These are phyloP conservation scores for Ceratosolen fusciceps DNA, from an alignment of 1,140 invertebrate species.

Conservation along the genomic window DNA sequence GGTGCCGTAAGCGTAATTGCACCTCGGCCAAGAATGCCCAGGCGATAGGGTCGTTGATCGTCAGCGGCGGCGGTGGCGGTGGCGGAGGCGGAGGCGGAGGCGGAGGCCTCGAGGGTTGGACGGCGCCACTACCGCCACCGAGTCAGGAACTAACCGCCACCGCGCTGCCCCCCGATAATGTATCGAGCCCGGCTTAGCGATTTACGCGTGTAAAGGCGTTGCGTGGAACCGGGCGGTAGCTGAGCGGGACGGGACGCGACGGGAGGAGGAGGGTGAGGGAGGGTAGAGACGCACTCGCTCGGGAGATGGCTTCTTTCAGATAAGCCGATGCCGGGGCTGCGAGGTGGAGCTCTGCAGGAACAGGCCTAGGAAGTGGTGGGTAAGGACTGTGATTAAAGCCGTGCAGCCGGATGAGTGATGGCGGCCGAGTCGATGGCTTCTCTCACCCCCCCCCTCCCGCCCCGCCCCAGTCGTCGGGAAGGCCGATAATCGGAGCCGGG, in stretches of 20 bases:
- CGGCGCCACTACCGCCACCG: background rate
- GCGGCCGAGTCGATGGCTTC: constrained; percentile 4
- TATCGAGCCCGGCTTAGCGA: background rate
- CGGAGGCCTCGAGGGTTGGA: too few species aligned
- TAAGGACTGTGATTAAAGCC: constrained; percentile 18
- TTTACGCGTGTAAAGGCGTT: too few species aligned
- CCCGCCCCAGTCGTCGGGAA: too few species aligned
- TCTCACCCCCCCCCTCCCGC: background rate
- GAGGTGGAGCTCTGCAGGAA: too few species aligned
- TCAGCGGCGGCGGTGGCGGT: too few species aligned
- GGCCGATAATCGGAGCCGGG: too few species aligned
- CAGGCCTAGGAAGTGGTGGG: too few species aligned
- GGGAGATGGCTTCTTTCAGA: background rate
- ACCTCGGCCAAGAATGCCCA: constrained; percentile 26
- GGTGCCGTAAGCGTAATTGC: background rate
- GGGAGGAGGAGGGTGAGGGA: background rate
- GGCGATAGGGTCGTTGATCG: too few species aligned
- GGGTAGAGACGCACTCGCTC: background rate
- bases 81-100: too few species aligned
- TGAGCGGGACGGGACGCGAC: too few species aligned
- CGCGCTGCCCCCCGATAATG: constrained; percentile 13
- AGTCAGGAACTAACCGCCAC: constrained; percentile 36
- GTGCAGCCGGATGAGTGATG: constrained; percentile 21
- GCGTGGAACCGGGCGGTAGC: too few species aligned
- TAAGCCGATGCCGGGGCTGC: too few species aligned